Percentiles rank a stretch among this genome's conserved stretches.
Conservation (phyloP, 2,113 vertebrate genomes). For the Meriones unguiculatus region DNA sequence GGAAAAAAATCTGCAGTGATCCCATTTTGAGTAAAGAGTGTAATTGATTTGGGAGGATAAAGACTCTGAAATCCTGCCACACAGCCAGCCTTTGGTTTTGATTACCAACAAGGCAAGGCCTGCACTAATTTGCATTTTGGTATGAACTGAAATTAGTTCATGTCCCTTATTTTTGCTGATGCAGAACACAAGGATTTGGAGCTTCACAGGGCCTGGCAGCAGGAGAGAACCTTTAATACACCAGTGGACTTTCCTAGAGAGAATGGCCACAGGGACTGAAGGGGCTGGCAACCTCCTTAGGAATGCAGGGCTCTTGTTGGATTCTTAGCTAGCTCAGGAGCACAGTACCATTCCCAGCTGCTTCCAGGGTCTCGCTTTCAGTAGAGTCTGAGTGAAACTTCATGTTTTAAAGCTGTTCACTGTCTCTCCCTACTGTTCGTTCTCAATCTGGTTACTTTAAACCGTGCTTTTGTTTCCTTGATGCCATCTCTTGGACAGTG, state of each 20-base stretch:
- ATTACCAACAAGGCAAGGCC: not conserved
- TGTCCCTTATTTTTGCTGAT: not conserved
- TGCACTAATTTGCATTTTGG: not conserved
- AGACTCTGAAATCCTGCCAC: not conserved
- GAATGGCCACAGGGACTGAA: not conserved
- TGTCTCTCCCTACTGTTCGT: not conserved
- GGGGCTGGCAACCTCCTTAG: not conserved
- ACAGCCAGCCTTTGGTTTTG: not conserved
- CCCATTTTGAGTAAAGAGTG: not conserved
- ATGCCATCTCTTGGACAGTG: not conserved
- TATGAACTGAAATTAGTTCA: not conserved
- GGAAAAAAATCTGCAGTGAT: not conserved
- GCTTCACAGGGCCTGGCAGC: not conserved
- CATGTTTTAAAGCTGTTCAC: not conserved
- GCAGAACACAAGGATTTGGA: not conserved
- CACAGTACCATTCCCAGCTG: accelerated
- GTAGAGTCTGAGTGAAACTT: not conserved
- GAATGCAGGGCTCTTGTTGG: not conserved
- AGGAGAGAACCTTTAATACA: not conserved
- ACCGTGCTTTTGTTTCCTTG: not conserved
- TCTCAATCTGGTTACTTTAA: not conserved
- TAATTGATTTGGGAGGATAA: not conserved
- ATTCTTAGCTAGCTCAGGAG: not conserved
- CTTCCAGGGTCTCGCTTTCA: not conserved
- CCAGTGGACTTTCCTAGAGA: not conserved